Evolutionary conservation across 2,888 invertebrate species (phyloP).

Genomic region (Monochamus alternatus): DNA sequence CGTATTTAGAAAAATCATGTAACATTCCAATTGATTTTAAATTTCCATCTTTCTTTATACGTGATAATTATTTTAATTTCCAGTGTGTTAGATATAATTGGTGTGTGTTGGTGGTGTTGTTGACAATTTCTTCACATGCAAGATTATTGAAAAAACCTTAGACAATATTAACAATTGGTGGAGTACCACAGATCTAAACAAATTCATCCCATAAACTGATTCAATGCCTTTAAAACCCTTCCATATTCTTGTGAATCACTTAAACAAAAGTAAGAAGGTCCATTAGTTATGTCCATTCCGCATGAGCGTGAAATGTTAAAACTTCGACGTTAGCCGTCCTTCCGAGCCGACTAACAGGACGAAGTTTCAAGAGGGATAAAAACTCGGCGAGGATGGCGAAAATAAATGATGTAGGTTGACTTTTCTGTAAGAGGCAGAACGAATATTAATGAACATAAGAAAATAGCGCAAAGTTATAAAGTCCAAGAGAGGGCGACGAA

Average conservation of each 20-base stretch:
- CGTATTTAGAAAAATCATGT: too few species aligned
- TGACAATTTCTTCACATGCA: too few species aligned
- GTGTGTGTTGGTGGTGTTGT: too few species aligned
- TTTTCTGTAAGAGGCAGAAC: slow-evolving; percentile 40
- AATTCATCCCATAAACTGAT: too few species aligned
- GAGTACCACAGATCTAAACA: too few species aligned
- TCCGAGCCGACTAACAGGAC: slow-evolving; percentile 16
- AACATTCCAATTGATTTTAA: too few species aligned
- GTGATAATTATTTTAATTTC: too few species aligned
- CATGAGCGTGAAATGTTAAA: slow-evolving; percentile 20
- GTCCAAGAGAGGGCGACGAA: slow-evolving; percentile 28
- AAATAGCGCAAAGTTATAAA: slow-evolving; percentile 34
- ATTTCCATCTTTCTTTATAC: too few species aligned
- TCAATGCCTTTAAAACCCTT: too few species aligned
- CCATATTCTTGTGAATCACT: not conserved
- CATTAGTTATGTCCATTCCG: slow-evolving; percentile 15
- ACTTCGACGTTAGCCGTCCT: slow-evolving; percentile 11
- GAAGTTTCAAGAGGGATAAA: slow-evolving; percentile 32
- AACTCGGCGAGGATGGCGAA: slow-evolving; percentile 31
- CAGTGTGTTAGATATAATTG: too few species aligned
- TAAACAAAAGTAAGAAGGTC: slow-evolving; percentile 2
- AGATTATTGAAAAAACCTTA: too few species aligned
- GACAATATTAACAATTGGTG: too few species aligned
- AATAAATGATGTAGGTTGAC: slow-evolving; percentile 43
- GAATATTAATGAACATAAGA: slow-evolving; percentile 42